These are phyloP conservation scores for Drosophila anomalata DNA, from an alignment of 2,888 invertebrate species.

Conservation along the genomic window DNA sequence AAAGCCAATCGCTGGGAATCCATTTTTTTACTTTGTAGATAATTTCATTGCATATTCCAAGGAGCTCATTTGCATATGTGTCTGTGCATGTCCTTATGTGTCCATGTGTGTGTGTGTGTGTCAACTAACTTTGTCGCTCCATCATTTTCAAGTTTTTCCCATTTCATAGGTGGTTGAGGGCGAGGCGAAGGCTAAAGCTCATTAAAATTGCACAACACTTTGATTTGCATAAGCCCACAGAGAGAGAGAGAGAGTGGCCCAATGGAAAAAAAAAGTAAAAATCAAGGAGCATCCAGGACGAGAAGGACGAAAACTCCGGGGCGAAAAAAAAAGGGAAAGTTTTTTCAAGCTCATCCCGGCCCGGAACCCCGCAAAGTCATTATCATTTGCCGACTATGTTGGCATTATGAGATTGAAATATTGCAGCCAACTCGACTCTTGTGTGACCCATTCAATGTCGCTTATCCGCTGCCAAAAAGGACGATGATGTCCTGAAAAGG, in stretches of 20 bases:
- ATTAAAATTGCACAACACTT: slow-evolving; percentile 79
- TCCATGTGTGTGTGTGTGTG: background rate
- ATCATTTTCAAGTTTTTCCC: slow-evolving; percentile 25
- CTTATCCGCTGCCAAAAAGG: slow-evolving; percentile 21
- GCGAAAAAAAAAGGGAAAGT: slow-evolving; percentile 40
- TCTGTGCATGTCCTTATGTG: slow-evolving; percentile 1
- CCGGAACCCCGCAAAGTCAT: slow-evolving; percentile 31
- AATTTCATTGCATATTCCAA: slow-evolving; percentile 36
- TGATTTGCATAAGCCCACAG: slow-evolving; percentile 68
- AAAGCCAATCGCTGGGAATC: slow-evolving; percentile 25
- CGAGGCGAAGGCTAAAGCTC: slow-evolving; percentile 39
- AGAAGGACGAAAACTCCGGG: slow-evolving; percentile 13
- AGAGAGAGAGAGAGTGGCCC: background rate
- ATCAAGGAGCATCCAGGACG: background rate
- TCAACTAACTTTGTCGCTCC: slow-evolving; percentile 17
- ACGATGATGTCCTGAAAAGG: background rate
- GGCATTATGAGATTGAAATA: slow-evolving; percentile 46
- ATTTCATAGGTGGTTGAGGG: slow-evolving; percentile 1
- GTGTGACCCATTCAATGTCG: slow-evolving; percentile 43
- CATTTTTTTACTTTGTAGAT: slow-evolving; percentile 6
- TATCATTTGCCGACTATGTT: slow-evolving; percentile 36
- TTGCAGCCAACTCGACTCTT: slow-evolving; percentile 34
- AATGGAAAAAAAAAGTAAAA: slow-evolving; percentile 2
- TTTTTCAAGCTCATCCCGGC: slow-evolving; percentile 1
- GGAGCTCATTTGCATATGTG: slow-evolving; percentile 25